phyloP scores from a whole-genome alignment of 2,888 invertebrate species.

The Myathropa florea region DNA sequence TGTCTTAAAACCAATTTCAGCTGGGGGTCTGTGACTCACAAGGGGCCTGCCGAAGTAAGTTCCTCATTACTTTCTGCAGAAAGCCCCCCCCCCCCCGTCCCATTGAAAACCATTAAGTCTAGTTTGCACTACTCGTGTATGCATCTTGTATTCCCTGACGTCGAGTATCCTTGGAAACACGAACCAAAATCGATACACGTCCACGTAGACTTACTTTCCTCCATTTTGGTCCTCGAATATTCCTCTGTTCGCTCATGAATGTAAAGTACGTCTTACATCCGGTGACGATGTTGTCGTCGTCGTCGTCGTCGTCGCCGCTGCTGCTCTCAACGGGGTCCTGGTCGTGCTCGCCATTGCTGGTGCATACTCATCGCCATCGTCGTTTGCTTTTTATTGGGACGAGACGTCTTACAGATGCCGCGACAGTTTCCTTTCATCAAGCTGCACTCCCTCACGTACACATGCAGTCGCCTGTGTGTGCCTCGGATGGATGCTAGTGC shows the following conservation, averaged over 20 bases:
- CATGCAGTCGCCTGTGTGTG: neutral
- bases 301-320: neutral
- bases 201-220: neutral
- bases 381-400: neutral
- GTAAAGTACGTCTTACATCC: neutral
- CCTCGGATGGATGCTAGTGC: neutral
- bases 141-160: neutral
- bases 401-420: neutral
- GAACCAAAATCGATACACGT: slow-evolving; percentile 6
- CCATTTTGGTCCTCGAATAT: neutral
- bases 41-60: neutral
- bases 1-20: neutral
- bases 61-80: neutral
- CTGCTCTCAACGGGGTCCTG: neutral
- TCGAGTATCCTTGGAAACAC: slow-evolving; percentile 5
- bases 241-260: neutral
- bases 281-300: neutral
- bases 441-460: neutral
- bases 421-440: neutral
- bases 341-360: neutral
- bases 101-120: neutral
- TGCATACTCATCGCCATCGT: neutral
- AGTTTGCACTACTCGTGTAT: neutral
- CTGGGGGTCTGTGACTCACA: neutral
- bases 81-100: too few species aligned